Conservation (phyloP, 2,113 vertebrate genomes). For the Poicephalus meyeri region DNA sequence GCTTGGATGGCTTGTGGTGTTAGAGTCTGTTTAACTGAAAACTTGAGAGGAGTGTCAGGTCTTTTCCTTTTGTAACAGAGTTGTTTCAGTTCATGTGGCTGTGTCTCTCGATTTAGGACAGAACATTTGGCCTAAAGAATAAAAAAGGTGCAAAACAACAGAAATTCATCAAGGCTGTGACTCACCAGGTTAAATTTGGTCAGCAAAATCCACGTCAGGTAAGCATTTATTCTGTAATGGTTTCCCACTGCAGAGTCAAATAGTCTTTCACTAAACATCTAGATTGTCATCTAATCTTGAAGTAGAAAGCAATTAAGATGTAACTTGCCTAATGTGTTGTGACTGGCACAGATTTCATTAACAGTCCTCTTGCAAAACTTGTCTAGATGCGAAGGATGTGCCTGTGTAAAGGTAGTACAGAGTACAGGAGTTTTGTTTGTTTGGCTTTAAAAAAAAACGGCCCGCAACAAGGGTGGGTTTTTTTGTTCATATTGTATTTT, state of each 20-base stretch:
- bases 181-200: conserved; percentile 94
- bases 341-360: background rate
- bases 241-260: background rate
- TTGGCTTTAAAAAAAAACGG: background rate
- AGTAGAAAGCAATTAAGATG: background rate
- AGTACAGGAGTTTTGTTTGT: background rate
- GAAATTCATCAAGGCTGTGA: conserved; percentile 97
- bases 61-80: background rate
- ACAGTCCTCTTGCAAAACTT: background rate
- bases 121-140: conserved; percentile 98
- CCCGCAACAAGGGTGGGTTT: accelerated
- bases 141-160: conserved; percentile 99
- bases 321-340: background rate
- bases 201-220: conserved; percentile 90
- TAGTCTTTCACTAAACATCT: accelerated
- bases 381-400: background rate
- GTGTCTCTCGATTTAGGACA: conserved; percentile 81
- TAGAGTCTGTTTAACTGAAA: background rate
- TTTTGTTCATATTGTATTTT: background rate
- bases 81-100: background rate
- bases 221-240: background rate
- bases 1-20: background rate
- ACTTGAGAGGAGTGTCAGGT: background rate
- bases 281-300: too few relatives aligned
- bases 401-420: background rate